Conservation (phyloP, 1,140 invertebrate genomes). For the Atta colombica region DNA sequence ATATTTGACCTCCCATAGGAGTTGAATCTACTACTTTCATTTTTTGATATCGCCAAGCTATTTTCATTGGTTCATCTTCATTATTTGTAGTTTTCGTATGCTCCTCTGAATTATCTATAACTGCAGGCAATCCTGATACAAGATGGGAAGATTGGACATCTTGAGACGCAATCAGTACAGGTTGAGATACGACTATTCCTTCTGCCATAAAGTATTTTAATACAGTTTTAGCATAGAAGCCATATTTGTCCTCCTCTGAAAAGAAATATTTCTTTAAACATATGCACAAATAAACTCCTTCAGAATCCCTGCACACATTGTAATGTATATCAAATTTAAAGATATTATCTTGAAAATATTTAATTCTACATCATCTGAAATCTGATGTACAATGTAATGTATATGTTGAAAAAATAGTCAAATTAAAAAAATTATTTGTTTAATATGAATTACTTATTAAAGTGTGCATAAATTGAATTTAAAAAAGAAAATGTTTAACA, state of each 20-base stretch:
- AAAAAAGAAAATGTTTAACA: too few relatives aligned
- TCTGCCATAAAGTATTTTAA: slow-evolving; percentile 94
- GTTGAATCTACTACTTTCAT: slow-evolving; percentile 89
- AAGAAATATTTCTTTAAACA: slow-evolving; percentile 46
- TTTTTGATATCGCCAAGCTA: slow-evolving; percentile 95
- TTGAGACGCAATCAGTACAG: slow-evolving; percentile 90
- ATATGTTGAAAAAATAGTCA: too few relatives aligned
- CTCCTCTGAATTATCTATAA: slow-evolving; percentile 76
- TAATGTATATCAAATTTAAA: too few relatives aligned
- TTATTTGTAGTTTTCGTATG: slow-evolving; percentile 51
- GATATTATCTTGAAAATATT: too few relatives aligned
- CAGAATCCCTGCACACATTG: too few relatives aligned
- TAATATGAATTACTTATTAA: too few relatives aligned
- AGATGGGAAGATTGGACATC: slow-evolving; percentile 90
- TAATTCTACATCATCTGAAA: too few relatives aligned
- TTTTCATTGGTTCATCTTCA: slow-evolving; percentile 90
- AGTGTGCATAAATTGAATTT: too few relatives aligned
- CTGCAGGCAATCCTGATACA: slow-evolving; percentile 87
- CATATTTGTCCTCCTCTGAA: slow-evolving; percentile 93
- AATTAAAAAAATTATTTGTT: too few relatives aligned
- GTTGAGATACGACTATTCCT: slow-evolving; percentile 91
- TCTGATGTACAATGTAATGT: too few relatives aligned
- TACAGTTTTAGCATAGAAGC: slow-evolving; percentile 91
- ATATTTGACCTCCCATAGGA: slow-evolving; percentile 84
- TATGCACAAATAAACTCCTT: background rate